These are phyloP conservation scores for Aphis craccivora DNA, from an alignment of 1,140 invertebrate genomes.

Conservation along the genomic window DNA sequence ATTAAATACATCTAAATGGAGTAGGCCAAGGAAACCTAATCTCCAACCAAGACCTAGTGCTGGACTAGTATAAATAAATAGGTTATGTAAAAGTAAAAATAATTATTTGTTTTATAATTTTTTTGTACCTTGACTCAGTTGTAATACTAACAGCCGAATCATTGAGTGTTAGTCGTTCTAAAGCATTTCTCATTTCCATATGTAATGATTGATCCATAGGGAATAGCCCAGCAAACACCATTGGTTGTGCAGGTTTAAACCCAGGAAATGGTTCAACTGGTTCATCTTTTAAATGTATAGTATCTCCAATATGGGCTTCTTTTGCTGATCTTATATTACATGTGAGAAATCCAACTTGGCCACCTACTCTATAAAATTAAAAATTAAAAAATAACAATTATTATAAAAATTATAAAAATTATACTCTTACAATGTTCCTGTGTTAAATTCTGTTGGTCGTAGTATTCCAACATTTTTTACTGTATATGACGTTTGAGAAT, in stretches of 20 bases:
- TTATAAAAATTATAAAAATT: not conserved
- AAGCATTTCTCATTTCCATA: constrained; percentile 75
- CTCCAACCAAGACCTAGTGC: constrained; percentile 94
- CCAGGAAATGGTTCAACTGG: constrained; percentile 71
- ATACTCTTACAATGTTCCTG: constrained; percentile 73
- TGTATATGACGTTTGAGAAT: constrained; percentile 72
- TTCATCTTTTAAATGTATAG: constrained; percentile 71
- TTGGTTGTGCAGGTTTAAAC: constrained; percentile 79
- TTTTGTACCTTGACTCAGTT: constrained; percentile 78
- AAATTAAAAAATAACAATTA: not conserved
- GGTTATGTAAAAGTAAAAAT: not conserved
- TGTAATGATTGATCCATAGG: constrained; percentile 90
- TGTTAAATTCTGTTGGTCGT: constrained; percentile 76
- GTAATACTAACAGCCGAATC: constrained; percentile 87
- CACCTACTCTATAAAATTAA: constrained; percentile 70
- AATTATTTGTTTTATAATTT: not conserved
- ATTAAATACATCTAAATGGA: constrained; percentile 96
- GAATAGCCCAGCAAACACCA: constrained; percentile 95
- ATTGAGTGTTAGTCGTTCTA: constrained; percentile 92
- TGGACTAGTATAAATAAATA: constrained; percentile 65
- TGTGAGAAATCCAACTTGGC: constrained; percentile 82
- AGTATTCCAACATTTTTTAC: constrained; percentile 83
- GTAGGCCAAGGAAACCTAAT: constrained; percentile 89
- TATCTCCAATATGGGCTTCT: constrained; percentile 87
- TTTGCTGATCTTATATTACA: constrained; percentile 82